A percentile compares a stretch with the other conserved stretches of the same genome.
These are phyloP conservation scores for Typhlichthys eigenmanni DNA, from an alignment of 2,797 vertebrate genomes.

Conservation along the genomic window DNA sequence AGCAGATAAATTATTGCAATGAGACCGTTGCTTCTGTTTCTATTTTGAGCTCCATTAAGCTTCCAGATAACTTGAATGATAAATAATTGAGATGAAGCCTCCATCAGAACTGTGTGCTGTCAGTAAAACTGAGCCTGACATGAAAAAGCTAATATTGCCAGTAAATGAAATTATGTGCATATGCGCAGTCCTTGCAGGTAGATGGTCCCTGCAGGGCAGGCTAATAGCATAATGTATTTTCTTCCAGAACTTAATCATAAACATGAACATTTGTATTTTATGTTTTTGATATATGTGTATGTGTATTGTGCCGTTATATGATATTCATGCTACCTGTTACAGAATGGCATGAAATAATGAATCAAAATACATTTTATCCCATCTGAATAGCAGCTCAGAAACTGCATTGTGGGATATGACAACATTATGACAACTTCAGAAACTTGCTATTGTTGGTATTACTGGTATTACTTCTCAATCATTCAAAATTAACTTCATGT, in stretches of 20 bases:
- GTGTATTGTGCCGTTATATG: too few relatives aligned
- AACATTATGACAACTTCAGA: neutral
- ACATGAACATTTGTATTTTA: too few relatives aligned
- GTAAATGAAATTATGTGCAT: neutral
- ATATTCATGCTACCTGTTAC: conserved; percentile 31
- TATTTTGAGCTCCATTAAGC: conserved; percentile 73
- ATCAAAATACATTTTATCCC: conserved; percentile 30
- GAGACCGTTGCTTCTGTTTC: conserved; percentile 61
- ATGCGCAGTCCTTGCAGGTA: neutral
- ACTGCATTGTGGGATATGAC: neutral
- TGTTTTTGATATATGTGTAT: too few relatives aligned
- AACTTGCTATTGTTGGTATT: too few relatives aligned
- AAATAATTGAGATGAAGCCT: conserved; percentile 71
- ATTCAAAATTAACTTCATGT: too few relatives aligned
- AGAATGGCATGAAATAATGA: conserved; percentile 56
- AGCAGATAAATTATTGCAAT: conserved; percentile 57
- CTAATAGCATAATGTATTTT: neutral
- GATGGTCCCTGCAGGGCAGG: conserved; percentile 17
- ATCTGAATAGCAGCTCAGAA: conserved; percentile 11
- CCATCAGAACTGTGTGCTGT: conserved; percentile 35
- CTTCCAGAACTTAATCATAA: neutral
- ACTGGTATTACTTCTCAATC: too few relatives aligned
- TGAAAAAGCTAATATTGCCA: neutral
- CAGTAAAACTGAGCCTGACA: conserved; percentile 38
- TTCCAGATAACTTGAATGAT: conserved; percentile 57